These are phyloP conservation scores for Drosophila dives DNA, from an alignment of 2,888 invertebrate species.

Conservation along the genomic window DNA sequence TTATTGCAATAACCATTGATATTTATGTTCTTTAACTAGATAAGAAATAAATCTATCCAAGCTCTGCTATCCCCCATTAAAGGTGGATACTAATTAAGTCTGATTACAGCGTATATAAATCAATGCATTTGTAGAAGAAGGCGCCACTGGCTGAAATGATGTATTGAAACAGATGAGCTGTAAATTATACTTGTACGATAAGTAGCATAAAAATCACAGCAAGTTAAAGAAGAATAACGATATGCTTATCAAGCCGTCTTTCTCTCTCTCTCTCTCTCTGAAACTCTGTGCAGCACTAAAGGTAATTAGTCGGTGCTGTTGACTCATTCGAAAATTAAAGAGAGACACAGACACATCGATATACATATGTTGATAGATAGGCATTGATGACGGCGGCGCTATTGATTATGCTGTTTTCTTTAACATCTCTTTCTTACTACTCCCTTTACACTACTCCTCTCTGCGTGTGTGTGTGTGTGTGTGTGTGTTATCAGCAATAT, in stretches of 20 bases:
- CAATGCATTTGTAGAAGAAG: background rate
- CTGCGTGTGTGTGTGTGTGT: background rate
- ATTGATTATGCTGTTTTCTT: conserved; percentile 47
- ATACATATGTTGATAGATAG: conserved; percentile 8
- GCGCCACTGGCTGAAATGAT: conserved; percentile 9
- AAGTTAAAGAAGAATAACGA: background rate
- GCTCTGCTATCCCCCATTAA: no score
- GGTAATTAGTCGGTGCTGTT: conserved; percentile 41
- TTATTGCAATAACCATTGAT: background rate
- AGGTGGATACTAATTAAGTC: background rate
- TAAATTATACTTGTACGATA: background rate
- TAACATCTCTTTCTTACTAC: background rate
- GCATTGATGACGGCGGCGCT: conserved; percentile 44
- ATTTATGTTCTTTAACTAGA: background rate
- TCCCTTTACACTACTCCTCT: background rate
- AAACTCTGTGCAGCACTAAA: background rate
- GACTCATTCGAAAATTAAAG: conserved; percentile 39
- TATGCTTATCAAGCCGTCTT: conserved; percentile 26
- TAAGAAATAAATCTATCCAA: no score
- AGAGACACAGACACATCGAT: conserved; percentile 14
- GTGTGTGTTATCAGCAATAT: conserved; percentile 33
- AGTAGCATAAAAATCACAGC: conserved; percentile 19
- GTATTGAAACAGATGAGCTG: background rate
- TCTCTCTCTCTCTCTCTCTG: background rate
- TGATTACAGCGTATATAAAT: background rate